Conservation (phyloP, 2,888 invertebrate species). For the Neelides folsomi region DNA sequence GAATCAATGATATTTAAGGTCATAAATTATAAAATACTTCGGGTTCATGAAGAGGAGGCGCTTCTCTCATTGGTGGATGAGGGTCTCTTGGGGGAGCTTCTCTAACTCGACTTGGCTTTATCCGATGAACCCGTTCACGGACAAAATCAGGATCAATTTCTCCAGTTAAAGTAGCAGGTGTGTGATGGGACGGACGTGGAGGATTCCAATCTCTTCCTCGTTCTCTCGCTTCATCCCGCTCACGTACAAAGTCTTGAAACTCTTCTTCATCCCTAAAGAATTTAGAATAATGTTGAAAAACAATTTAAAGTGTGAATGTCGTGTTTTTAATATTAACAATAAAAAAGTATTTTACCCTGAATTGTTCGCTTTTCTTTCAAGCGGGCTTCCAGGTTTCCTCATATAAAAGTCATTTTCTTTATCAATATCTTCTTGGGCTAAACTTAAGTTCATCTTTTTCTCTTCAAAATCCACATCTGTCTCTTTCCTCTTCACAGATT, state of each 20-base stretch:
- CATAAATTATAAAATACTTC: too few species aligned
- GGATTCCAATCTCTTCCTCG: too few species aligned
- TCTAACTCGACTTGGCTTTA: slow-evolving; percentile 12
- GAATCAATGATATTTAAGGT: not conserved
- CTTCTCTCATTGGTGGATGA: slow-evolving; percentile 11
- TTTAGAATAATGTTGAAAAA: not conserved
- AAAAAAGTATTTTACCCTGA: not conserved
- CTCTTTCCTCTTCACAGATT: slow-evolving; percentile 83
- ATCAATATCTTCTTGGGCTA: slow-evolving; percentile 61
- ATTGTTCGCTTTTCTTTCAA: slow-evolving; percentile 8
- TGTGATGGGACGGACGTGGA: too few species aligned
- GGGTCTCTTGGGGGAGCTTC: slow-evolving; percentile 21
- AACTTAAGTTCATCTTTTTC: slow-evolving; percentile 78
- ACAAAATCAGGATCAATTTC: slow-evolving; percentile 28
- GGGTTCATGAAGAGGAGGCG: slow-evolving; percentile 24
- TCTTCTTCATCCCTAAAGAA: slow-evolving; percentile 1
- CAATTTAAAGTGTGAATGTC: slow-evolving; percentile 8
- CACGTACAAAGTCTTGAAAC: too few species aligned
- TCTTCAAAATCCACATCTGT: slow-evolving; percentile 92
- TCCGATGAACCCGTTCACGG: slow-evolving; percentile 20
- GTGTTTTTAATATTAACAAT: too few species aligned
- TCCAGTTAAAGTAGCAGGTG: slow-evolving; percentile 33
- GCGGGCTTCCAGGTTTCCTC: slow-evolving; percentile 51
- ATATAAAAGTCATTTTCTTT: slow-evolving; percentile 58
- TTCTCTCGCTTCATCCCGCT: too few species aligned